These are phyloP conservation scores for Acronicta psi DNA, from an alignment of 2,888 invertebrate species.

Conservation along the genomic window DNA sequence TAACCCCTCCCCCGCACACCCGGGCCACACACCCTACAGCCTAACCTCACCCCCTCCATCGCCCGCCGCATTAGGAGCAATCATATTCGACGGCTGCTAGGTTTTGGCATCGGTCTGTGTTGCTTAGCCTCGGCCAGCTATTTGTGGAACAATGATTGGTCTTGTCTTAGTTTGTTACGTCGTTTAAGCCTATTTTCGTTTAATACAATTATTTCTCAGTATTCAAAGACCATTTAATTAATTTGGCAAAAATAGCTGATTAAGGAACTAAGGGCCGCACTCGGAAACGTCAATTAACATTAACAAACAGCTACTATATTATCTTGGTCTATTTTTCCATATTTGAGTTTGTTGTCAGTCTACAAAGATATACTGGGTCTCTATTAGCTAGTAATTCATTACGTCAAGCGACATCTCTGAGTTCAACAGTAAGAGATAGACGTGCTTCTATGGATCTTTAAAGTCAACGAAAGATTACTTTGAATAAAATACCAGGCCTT, in stretches of 20 bases:
- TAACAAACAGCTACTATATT: too few relatives aligned
- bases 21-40: slow-evolving; percentile 59
- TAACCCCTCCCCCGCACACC: slow-evolving; percentile 61
- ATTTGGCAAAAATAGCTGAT: not conserved
- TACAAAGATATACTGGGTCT: too few relatives aligned
- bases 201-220: slow-evolving; percentile 53
- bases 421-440: too few relatives aligned
- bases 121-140: slow-evolving; percentile 83
- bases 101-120: slow-evolving; percentile 87
- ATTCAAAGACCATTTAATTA: too few relatives aligned
- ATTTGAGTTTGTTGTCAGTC: too few relatives aligned
- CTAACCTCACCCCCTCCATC: slow-evolving; percentile 65
- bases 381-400: too few relatives aligned
- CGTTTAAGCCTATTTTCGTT: slow-evolving; percentile 68
- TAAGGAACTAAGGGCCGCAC: slow-evolving; percentile 1
- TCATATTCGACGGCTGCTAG: slow-evolving; percentile 87
- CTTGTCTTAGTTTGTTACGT: slow-evolving; percentile 81
- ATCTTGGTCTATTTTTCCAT: too few relatives aligned
- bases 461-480: not conserved
- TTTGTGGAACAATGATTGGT: slow-evolving; percentile 86
- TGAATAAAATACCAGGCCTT: slow-evolving; percentile 12
- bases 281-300: too few relatives aligned
- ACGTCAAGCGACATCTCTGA: too few relatives aligned
- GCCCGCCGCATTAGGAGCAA: slow-evolving; percentile 86
- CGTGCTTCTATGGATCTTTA: not conserved